Base-by-base conservation (phyloP, 2,113 vertebrate species). In the Bubalus kerabau region DNA sequence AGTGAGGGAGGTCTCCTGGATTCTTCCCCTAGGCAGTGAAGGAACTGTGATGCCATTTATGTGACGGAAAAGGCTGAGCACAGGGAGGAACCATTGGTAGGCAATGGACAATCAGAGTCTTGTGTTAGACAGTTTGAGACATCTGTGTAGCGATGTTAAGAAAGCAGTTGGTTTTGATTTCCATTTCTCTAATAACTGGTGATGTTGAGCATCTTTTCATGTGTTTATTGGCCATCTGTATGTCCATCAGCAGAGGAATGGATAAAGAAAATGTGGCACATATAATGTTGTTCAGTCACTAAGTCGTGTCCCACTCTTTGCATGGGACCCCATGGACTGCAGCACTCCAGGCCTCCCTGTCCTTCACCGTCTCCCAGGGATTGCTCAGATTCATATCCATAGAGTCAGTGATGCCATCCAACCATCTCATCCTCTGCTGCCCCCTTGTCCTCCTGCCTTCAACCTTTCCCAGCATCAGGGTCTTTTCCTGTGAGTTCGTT, bases 91-190 rank as follows among this genome's bases (percentile, higher is more conserved):
- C 16, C 13, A 3, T 21, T 57, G 40, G 50, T 0, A 3, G 46
- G 32, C 4, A 85, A 28, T 32, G 52, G 48, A 43, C n/a, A 23
- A 36, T 59, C 82, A 15, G 17, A 19, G 30, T 78, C 50, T 80
- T 43, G 19, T 32, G 40, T 10, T 92, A 24, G 40, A 30, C 40
- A 24, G 43, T 50, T 21, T 87, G 64, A 93, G 52, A 84, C 28
- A 5, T 14, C 7, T 3, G 23, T 1, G 5, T 15, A 30, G 24
- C 1, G 0, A 59, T 36, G 52, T 23, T 80, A 23, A n/a, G 23
- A 74, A 21, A 74, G 36, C n/a, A 40, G 67, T 36, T 74, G 36
- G 36, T 74, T 74, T 74, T 74, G 5, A 74, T 24, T 40, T 74
- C 67, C 36, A 1, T 74, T 74, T 40, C n/a, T 40, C 67, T 74